phyloP scores from a whole-genome alignment of 2,888 invertebrate genomes.

The Andrena praecox region DNA sequence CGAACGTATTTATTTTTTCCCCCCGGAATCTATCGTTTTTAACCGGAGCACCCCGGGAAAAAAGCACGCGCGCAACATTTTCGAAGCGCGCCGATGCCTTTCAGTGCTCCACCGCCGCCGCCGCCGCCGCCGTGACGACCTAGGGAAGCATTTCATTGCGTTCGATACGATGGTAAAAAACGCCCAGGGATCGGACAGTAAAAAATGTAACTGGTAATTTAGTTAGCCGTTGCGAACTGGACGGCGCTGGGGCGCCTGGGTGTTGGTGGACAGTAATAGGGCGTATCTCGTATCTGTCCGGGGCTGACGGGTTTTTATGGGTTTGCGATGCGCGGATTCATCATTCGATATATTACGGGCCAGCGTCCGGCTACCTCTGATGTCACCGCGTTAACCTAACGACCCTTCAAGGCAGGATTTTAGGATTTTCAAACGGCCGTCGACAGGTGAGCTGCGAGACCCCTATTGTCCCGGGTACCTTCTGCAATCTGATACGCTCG shows the following conservation, averaged over 20 bases:
- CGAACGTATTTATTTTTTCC: conserved; percentile 65
- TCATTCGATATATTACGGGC: conserved; percentile 83
- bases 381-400: conserved; percentile 79
- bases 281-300: conserved; percentile 84
- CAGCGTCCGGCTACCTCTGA: conserved; percentile 69
- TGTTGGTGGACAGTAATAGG: conserved; percentile 83
- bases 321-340: conserved; percentile 83
- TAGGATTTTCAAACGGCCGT: conserved; percentile 55
- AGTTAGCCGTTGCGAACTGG: conserved; percentile 83
- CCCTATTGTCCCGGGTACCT: conserved; percentile 13
- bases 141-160: conserved; percentile 82
- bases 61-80: conserved; percentile 66
- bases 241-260: conserved; percentile 73
- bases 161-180: conserved; percentile 82
- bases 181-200: conserved; percentile 82
- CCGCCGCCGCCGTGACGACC: conserved; percentile 67
- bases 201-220: conserved; percentile 85
- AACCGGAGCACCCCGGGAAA: conserved; percentile 54
- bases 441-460: conserved; percentile 21
- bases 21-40: conserved; percentile 65
- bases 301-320: conserved; percentile 84
- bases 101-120: conserved; percentile 54
- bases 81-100: conserved; percentile 64
- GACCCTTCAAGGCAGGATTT: conserved; percentile 77
- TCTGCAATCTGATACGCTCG: conserved; percentile 13